Percentiles rank a stretch among this genome's conserved stretches.
Conservation (phyloP, 2,113 vertebrate genomes). For the Pluvialis apricaria region DNA sequence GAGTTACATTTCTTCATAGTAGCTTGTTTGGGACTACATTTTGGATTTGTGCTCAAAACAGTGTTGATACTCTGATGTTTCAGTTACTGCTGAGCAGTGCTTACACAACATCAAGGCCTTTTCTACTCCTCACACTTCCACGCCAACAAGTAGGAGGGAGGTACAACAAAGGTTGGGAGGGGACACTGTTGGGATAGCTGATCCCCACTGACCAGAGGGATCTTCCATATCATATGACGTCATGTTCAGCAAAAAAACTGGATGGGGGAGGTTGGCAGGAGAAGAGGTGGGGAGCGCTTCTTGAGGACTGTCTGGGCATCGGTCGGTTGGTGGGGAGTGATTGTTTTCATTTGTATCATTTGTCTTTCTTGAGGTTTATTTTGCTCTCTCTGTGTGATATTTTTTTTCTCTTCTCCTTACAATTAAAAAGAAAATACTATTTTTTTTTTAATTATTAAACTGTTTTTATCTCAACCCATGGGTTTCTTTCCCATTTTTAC, state of each 20-base stretch:
- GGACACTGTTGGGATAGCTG: background rate
- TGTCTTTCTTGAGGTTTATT: no score
- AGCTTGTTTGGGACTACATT: background rate
- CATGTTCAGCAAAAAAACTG: background rate
- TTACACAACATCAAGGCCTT: background rate
- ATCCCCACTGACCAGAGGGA: background rate
- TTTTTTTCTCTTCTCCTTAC: no score
- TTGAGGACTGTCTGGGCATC: background rate
- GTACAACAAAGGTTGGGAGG: background rate
- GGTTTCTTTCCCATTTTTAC: no score
- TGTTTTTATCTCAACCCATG: no score
- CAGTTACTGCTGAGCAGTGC: background rate
- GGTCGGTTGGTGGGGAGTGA: background rate
- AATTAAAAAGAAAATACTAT: no score
- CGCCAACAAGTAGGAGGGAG: background rate
- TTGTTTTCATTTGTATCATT: background rate
- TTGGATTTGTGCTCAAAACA: background rate
- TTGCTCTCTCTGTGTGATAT: no score
- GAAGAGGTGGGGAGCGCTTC: rapidly evolving
- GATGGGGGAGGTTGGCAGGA: no score
- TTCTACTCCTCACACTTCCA: background rate
- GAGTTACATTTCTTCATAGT: background rate
- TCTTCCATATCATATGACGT: background rate
- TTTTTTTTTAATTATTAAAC: no score
- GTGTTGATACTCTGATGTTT: background rate